These are phyloP conservation scores for Drosophila mauritiana DNA, from an alignment of 1,140 invertebrate species.

Conservation along the genomic window DNA sequence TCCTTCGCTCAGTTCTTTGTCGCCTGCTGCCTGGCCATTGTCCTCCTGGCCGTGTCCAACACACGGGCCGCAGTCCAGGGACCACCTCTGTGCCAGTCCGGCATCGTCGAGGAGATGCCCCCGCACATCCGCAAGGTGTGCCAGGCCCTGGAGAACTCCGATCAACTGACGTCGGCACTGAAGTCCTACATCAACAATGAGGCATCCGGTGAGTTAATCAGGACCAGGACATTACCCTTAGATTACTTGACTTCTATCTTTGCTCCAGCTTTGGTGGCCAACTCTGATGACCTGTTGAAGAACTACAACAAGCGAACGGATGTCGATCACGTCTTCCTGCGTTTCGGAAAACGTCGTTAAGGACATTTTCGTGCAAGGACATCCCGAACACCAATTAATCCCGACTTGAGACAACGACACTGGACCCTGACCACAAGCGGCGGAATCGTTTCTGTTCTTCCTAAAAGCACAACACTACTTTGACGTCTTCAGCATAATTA, in stretches of 20 bases:
- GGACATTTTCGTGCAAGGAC: not conserved
- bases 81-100: conserved; percentile 72
- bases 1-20: conserved; percentile 65
- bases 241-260: too few species aligned
- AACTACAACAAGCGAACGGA: conserved; percentile 89
- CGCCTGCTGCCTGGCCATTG: conserved; percentile 55
- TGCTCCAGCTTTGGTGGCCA: conserved; percentile 68
- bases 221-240: too few species aligned
- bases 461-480: conserved; percentile 38
- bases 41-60: conserved; percentile 54
- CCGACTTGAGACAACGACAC: conserved; percentile 18
- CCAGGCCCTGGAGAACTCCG: conserved; percentile 79
- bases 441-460: conserved; percentile 46
- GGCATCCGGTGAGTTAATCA: conserved; percentile 67
- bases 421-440: conserved; percentile 52
- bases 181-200: conserved; percentile 82
- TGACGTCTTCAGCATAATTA: conserved; percentile 59
- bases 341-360: conserved; percentile 88
- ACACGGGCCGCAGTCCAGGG: conserved; percentile 48
- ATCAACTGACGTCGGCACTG: conserved; percentile 75
- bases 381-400: not conserved
- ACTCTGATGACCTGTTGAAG: conserved; percentile 71
- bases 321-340: conserved; percentile 91
- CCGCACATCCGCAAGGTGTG: conserved; percentile 82
- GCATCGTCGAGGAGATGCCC: conserved; percentile 82